phyloP scores from a whole-genome alignment of 2,888 invertebrate genomes.

The Sepiola atlantica region DNA sequence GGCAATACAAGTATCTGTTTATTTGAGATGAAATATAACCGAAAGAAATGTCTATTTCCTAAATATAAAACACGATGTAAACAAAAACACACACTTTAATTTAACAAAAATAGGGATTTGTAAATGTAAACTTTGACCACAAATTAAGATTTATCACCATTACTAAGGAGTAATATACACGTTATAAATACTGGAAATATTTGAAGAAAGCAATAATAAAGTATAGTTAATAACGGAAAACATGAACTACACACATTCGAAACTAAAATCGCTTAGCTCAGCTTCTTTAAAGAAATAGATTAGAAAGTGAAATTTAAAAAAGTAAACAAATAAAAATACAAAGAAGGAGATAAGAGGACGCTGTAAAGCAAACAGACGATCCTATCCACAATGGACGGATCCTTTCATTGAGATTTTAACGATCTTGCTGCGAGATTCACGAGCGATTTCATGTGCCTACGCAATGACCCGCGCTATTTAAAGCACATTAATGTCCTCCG shows the following conservation, averaged over 20 bases:
- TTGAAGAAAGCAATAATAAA: not conserved
- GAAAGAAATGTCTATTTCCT: too few relatives aligned
- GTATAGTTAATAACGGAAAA: not conserved
- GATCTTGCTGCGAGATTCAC: not conserved
- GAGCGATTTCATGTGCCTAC: not conserved
- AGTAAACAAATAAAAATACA: not conserved
- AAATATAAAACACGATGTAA: too few relatives aligned
- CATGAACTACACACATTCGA: not conserved
- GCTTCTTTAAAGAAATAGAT: not conserved
- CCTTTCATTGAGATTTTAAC: conserved; percentile 17
- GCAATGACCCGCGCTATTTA: not conserved
- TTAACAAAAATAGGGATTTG: too few relatives aligned
- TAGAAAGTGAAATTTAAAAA: not conserved
- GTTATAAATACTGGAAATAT: not conserved
- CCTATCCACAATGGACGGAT: not conserved
- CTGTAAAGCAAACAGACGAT: not conserved
- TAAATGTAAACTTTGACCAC: not conserved
- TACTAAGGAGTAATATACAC: too few relatives aligned
- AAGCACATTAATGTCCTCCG: not conserved
- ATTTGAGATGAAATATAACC: too few relatives aligned
- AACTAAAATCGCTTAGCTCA: not conserved
- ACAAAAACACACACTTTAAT: too few relatives aligned
- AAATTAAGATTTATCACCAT: not conserved
- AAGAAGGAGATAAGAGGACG: not conserved
- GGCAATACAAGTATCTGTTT: too few relatives aligned